Base-by-base conservation (phyloP, 2,888 invertebrate species). In the Chrysomela aeneicollis region DNA sequence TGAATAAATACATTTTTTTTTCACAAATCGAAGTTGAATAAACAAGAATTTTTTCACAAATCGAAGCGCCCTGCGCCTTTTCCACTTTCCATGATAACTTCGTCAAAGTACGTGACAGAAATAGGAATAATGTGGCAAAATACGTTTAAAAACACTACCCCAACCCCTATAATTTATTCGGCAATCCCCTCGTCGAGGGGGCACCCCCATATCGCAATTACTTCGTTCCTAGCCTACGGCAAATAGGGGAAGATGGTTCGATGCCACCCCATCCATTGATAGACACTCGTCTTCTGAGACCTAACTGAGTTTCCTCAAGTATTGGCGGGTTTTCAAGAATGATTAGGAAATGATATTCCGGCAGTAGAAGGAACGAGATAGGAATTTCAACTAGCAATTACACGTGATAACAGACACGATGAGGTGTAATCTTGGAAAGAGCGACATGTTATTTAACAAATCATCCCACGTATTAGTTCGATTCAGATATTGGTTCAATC, bases 141-240 rank as follows among this genome's bases (percentile, higher is more conserved):
- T 60, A 51, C 63, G 58, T 57, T 64, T 60, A 64, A 67, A 64
- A 66, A 69, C 60, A 60, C 46, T 55, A 59, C 63, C 64, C 67
- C 64, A 57, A 59, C 64, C 57, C 62, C 54, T 53, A 71, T 74
- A 71, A 74, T 71, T 69, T 74, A 74, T 74, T 71, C 72, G 52
- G 30, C 59, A 67, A 67, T 72, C 69, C 71, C 71, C 61, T 35
- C 35, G 37, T 9, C 47, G 22, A 17, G 21, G 15, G 50, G 22
- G 47, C 22, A 1, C 58, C 51, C 69, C 67, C 59, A 64, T 67
- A 70, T 71, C 61, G 74, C 73, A 72, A 74, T 74, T 74, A 73
- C 74, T 64, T 61, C 69, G 61, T 67, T 68, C 67, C 68, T 69
- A 67, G 71, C 73, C 72, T 61, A 61, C 57, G 59, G 71, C 68